A percentile compares a stretch with the other conserved stretches of the same genome.
Evolutionary conservation across 2,113 vertebrate species (phyloP).

Genomic region (Amphiprion percula): DNA sequence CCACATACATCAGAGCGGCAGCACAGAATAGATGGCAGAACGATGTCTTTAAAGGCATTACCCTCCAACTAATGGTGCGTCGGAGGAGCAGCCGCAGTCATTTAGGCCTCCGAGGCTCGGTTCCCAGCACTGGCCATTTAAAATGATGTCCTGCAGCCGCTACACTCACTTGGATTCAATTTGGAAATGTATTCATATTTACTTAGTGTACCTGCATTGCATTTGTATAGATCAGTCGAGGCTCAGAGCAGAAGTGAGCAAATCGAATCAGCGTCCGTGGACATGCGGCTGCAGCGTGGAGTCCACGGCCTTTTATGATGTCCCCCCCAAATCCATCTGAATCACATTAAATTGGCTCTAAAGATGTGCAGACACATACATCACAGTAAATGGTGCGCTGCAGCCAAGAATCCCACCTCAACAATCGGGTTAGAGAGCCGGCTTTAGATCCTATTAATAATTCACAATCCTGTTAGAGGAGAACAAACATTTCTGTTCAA

Average conservation of each 20-base stretch:
- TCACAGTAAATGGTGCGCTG: slow-evolving; percentile 84
- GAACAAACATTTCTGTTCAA: slow-evolving; percentile 88
- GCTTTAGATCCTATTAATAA: slow-evolving; percentile 88
- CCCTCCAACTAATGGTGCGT: slow-evolving; percentile 72
- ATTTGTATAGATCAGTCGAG: slow-evolving; percentile 83
- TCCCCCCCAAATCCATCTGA: slow-evolving; percentile 87
- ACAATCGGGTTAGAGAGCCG: slow-evolving; percentile 85
- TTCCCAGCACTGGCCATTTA: slow-evolving; percentile 81
- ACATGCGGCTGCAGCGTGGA: slow-evolving; percentile 47
- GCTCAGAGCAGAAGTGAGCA: slow-evolving; percentile 77
- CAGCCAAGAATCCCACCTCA: slow-evolving; percentile 85
- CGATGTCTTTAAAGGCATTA: slow-evolving; percentile 84
- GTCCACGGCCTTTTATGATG: slow-evolving; percentile 85
- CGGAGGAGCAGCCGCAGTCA: slow-evolving; percentile 69
- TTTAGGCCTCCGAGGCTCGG: slow-evolving; percentile 75
- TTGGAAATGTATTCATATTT: slow-evolving; percentile 86
- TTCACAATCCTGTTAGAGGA: slow-evolving; percentile 88
- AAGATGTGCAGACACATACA: slow-evolving; percentile 89
- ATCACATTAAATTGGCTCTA: slow-evolving; percentile 86
- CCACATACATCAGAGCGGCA: slow-evolving; percentile 74
- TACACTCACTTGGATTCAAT: slow-evolving; percentile 82
- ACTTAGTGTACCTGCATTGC: slow-evolving; percentile 84
- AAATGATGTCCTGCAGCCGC: slow-evolving; percentile 82
- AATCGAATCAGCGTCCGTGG: slow-evolving; percentile 82
- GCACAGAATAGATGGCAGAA: slow-evolving; percentile 76